A percentile compares a stretch with the other conserved stretches of the same genome.
Conservation (phyloP, 2,113 vertebrate genomes). For the Ceratotherium simum region DNA sequence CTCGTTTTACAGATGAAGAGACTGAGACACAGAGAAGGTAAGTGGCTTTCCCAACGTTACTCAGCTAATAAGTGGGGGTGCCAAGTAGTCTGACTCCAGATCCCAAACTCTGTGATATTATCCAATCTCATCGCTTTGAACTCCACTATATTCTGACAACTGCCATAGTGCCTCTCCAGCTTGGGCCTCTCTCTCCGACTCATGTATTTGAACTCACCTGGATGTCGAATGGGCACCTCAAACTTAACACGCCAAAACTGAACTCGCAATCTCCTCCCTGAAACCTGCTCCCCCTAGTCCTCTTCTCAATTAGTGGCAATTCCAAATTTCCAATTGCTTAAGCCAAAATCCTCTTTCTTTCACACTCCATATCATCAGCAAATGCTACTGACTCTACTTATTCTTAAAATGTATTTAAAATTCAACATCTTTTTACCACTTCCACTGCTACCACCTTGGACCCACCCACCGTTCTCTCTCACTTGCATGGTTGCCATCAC, state of each 20-base stretch:
- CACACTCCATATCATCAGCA: neutral
- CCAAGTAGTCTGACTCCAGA: neutral
- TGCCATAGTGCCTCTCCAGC: neutral
- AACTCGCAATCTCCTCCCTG: neutral
- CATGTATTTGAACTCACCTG: neutral
- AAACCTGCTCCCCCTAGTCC: neutral
- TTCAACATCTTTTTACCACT: neutral
- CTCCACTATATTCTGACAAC: neutral
- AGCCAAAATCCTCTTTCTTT: neutral
- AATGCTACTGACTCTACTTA: neutral
- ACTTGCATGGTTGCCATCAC: neutral
- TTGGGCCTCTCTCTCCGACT: neutral
- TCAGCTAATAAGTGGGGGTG: neutral
- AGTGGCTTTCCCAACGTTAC: neutral
- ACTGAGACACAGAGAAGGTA: neutral
- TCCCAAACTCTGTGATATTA: neutral
- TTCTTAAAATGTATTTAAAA: neutral
- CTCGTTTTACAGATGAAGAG: neutral
- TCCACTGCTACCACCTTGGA: neutral
- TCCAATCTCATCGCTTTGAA: neutral
- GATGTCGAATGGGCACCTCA: neutral
- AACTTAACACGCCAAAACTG: neutral
- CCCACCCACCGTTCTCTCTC: neutral
- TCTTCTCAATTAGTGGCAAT: neutral
- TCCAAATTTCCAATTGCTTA: neutral